Conservation (phyloP, 2,113 vertebrate genomes). For the Limanda limanda region DNA sequence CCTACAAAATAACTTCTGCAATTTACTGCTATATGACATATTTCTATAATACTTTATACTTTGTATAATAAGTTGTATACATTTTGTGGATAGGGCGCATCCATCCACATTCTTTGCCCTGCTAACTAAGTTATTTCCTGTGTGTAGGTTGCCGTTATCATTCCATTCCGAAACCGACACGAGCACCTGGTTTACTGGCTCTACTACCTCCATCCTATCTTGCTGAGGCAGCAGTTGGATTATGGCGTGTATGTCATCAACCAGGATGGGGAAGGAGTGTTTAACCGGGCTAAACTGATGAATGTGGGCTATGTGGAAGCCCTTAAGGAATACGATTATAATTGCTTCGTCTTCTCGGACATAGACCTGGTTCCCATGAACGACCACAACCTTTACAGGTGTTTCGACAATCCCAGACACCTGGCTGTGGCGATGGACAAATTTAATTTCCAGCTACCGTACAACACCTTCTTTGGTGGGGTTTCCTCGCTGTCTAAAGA, state of each 20-base stretch:
- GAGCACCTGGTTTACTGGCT: constrained; percentile 95
- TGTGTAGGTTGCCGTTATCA: constrained; percentile 89
- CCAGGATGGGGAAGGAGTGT: constrained; percentile 89
- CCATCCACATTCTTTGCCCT: too few species aligned
- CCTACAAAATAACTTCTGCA: too few species aligned
- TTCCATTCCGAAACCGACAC: constrained; percentile 92
- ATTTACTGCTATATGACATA: too few species aligned
- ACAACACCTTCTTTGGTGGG: constrained; percentile 90
- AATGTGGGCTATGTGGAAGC: constrained; percentile 90
- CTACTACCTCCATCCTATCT: constrained; percentile 91
- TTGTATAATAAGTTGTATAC: too few species aligned
- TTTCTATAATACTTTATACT: too few species aligned
- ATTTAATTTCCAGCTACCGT: constrained; percentile 91
- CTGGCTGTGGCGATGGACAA: constrained; percentile 96
- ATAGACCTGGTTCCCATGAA: constrained; percentile 93
- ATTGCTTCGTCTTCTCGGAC: constrained; percentile 95
- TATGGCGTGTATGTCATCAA: constrained; percentile 94
- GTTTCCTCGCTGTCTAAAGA: constrained; percentile 91
- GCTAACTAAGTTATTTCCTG: background rate
- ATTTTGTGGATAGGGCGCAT: too few species aligned
- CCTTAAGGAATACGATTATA: constrained; percentile 91
- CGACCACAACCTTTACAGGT: constrained; percentile 91
- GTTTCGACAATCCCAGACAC: constrained; percentile 90
- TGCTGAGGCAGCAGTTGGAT: constrained; percentile 91
- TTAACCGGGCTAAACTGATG: constrained; percentile 95